Conservation (phyloP, 2,888 invertebrate genomes). For the Neoaliturus tenellus region DNA sequence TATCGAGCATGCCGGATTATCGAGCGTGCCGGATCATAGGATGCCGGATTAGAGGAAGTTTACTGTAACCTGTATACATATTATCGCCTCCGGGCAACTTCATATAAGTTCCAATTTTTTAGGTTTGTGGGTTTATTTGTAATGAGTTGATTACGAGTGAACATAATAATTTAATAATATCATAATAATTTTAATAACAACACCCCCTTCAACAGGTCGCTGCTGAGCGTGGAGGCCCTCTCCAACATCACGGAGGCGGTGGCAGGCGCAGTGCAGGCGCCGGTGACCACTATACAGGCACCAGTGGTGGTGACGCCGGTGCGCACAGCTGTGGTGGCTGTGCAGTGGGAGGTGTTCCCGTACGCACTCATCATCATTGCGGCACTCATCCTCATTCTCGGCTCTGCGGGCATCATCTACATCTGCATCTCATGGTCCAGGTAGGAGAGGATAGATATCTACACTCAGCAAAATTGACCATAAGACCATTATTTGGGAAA, state of each 20-base stretch:
- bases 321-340: conserved; percentile 73
- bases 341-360: conserved; percentile 86
- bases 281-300: conserved; percentile 81
- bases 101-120: too few relatives aligned
- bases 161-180: too few relatives aligned
- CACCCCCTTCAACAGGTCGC: conserved; percentile 72
- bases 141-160: too few relatives aligned
- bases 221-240: conserved; percentile 79
- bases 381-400: conserved; percentile 91
- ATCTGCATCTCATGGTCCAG: conserved; percentile 96
- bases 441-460: conserved; percentile 72
- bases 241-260: conserved; percentile 82
- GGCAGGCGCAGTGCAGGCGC: conserved; percentile 81
- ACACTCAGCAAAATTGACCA: too few relatives aligned
- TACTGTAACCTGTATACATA: too few relatives aligned
- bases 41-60: too few relatives aligned
- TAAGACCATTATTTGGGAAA: too few relatives aligned
- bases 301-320: conserved; percentile 74
- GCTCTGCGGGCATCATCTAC: conserved; percentile 92
- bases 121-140: too few relatives aligned
- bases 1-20: too few relatives aligned
- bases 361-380: conserved; percentile 93
- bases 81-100: too few relatives aligned
- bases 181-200: too few relatives aligned
- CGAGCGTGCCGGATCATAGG: too few relatives aligned